Conservation (phyloP, 2,797 vertebrate genomes). For the Coccyzus lansbergi region DNA sequence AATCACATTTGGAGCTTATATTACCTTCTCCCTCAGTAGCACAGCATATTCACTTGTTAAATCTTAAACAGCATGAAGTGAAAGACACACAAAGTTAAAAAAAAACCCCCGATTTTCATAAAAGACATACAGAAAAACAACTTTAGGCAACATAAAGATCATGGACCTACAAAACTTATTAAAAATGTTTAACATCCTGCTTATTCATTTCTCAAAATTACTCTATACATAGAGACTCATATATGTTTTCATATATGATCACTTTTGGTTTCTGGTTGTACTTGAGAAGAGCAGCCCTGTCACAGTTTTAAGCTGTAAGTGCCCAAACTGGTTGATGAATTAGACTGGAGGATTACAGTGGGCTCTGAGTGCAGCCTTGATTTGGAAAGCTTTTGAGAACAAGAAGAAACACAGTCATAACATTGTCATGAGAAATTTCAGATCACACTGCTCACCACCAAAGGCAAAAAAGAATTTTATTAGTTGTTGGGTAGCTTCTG, state of each 20-base stretch:
- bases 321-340: not conserved
- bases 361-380: not conserved
- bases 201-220: not conserved
- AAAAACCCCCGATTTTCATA: not conserved
- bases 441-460: not conserved
- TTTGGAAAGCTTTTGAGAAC: not conserved
- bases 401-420: not conserved
- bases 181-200: not conserved
- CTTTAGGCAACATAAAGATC: not conserved
- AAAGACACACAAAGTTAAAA: not conserved
- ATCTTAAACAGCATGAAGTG: conserved; percentile 21
- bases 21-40: conserved; percentile 42
- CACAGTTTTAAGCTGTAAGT: not conserved
- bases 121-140: not conserved
- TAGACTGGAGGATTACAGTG: not conserved
- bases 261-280: not conserved
- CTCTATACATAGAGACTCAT: too few relatives aligned
- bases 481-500: not conserved
- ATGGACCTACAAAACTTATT: not conserved
- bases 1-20: conserved; percentile 53
- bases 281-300: not conserved
- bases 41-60: conserved; percentile 47
- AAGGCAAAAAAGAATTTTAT: not conserved
- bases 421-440: not conserved
- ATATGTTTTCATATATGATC: not conserved